Evolutionary conservation across 2,797 vertebrate genomes (phyloP), one percentile per base, ranked within the genome.

Genomic region (Novumbra hubbsi): DNA sequence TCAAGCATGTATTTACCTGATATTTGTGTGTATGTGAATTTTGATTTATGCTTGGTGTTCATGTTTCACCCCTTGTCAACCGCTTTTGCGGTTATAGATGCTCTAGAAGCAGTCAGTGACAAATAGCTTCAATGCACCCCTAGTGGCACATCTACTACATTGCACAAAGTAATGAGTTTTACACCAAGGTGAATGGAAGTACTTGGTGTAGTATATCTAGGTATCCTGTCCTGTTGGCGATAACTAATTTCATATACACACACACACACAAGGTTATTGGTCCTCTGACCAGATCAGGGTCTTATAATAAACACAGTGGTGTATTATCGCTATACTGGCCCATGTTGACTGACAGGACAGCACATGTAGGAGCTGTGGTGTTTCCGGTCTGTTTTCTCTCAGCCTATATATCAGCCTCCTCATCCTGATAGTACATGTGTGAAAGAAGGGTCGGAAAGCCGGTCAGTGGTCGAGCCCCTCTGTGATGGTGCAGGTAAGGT

Each of bases 101-200:
- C 52, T 75, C 68, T 52, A 45, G 27, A 55, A 41, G 48, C 24
- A 41, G 49, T 32, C 24, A 41, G 68, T 32, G 49, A 70, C 27
- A 32, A 87, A 82, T 83, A 84, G 87, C 83, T 76, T 86, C 82
- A 82, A 89, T 88, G 90, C 88, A 88, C 91, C 91, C 89, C 91
- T 92, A 91, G 91, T 92, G 91, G 90, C 75, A 77, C 72, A 88
- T 90, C 89, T 73, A 78, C 87, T 87, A 88, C 89, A 87, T 86
- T 77, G 84, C 74, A 14, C 41, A 0, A 34, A 84, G 75, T 7
- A 57, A n/a, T 24, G 52, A 21, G n/a, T 24, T 9, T 0, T 21
- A 57, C 55, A 57, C 21, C 2, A 24, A 21, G 63, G 17, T 17
- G 64, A 38, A 34, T 17, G 88, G 88, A 85, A 83, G 80, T 87